phyloP scores from a whole-genome alignment of 2,888 invertebrate species.

The Cosmorhoe ocellata region DNA sequence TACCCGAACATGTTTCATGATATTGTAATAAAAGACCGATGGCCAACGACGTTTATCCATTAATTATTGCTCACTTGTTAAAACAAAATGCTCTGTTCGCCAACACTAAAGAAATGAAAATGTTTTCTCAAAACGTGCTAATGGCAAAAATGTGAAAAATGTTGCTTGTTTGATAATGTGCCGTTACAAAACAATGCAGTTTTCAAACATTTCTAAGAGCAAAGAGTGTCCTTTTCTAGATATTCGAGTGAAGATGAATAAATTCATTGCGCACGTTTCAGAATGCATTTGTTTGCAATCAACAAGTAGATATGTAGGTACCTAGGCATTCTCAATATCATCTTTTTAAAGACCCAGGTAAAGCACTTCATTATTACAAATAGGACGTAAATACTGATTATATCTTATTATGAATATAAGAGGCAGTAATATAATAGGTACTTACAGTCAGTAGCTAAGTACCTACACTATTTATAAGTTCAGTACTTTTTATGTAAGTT shows the following conservation, averaged over 20 bases:
- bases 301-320: background rate
- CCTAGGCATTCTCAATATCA: no score
- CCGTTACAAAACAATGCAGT: background rate
- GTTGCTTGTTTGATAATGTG: background rate
- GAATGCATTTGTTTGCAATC: constrained; percentile 4
- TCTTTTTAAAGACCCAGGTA: no score
- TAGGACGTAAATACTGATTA: no score
- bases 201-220: constrained; percentile 7
- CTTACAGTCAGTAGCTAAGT: no score
- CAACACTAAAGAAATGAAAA: background rate
- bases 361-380: no score
- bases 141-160: background rate
- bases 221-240: background rate
- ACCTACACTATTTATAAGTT: no score
- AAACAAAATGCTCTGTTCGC: no score
- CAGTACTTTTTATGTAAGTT: no score
- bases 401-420: no score
- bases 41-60: constrained; percentile 4
- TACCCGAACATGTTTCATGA: constrained; percentile 41
- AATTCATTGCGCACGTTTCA: background rate
- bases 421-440: no score
- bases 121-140: background rate
- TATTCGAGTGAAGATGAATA: background rate
- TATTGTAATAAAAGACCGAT: constrained; percentile 32
- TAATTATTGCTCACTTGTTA: background rate